phyloP scores from a whole-genome alignment of 2,888 invertebrate species.

The Mantis religiosa region DNA sequence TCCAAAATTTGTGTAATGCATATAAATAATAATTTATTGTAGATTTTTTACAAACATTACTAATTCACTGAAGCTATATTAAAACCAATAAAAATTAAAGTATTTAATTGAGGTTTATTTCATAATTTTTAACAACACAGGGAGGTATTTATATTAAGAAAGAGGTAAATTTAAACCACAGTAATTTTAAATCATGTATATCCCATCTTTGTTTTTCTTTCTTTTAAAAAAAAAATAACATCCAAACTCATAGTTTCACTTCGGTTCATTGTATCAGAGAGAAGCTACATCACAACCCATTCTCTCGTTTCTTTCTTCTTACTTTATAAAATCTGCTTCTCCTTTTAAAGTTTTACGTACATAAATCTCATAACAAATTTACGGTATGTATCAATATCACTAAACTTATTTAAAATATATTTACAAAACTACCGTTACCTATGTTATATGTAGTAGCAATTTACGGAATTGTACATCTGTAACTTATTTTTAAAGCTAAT shows the following conservation, averaged over 20 bases:
- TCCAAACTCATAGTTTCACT: neutral
- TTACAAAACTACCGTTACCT: slow-evolving; percentile 9
- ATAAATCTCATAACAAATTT: slow-evolving; percentile 2
- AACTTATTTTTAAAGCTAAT: neutral
- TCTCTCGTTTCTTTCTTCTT: neutral
- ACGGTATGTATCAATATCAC: neutral
- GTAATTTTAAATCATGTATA: neutral
- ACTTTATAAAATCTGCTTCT: neutral
- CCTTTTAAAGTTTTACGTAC: neutral
- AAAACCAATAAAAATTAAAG: neutral
- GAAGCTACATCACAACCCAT: neutral
- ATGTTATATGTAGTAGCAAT: neutral
- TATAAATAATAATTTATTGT: neutral
- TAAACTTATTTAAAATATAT: slow-evolving; percentile 11
- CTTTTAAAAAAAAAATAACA: neutral
- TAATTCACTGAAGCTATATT: neutral
- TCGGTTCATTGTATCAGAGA: neutral
- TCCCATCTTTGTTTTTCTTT: neutral
- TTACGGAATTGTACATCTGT: neutral
- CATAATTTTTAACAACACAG: neutral
- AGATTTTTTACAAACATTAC: too few relatives aligned
- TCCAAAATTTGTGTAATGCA: neutral
- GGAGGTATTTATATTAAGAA: neutral
- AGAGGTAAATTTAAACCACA: neutral
- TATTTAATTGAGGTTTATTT: neutral